Conservation (phyloP, 2,888 invertebrate species). For the Carpatolechia fugitivella region DNA sequence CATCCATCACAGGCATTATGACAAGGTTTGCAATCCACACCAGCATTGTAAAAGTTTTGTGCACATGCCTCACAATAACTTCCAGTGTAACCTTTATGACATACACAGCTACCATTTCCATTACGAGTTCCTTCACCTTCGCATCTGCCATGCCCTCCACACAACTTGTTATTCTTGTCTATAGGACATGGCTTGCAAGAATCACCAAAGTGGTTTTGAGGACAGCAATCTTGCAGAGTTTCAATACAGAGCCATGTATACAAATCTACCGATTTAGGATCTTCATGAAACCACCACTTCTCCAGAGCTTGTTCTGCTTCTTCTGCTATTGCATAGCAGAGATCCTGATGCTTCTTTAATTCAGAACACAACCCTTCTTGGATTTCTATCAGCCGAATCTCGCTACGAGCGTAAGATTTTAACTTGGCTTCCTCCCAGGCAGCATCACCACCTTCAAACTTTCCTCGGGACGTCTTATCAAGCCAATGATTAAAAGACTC, state of each 20-base stretch:
- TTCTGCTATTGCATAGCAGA: slow-evolving; percentile 90
- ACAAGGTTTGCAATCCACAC: slow-evolving; percentile 86
- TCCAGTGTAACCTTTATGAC: slow-evolving; percentile 89
- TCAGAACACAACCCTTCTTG: slow-evolving; percentile 91
- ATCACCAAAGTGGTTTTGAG: slow-evolving; percentile 88
- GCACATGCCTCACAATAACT: slow-evolving; percentile 87
- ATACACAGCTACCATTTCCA: slow-evolving; percentile 94
- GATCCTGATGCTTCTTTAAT: slow-evolving; percentile 83
- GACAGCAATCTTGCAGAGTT: slow-evolving; percentile 89
- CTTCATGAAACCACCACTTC: slow-evolving; percentile 91
- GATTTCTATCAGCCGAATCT: slow-evolving; percentile 94
- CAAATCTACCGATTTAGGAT: slow-evolving; percentile 57
- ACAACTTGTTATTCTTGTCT: slow-evolving; percentile 79
- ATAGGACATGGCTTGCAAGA: slow-evolving; percentile 86
- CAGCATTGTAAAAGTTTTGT: slow-evolving; percentile 82
- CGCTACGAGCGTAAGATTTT: slow-evolving; percentile 90
- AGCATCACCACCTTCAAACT: slow-evolving; percentile 95
- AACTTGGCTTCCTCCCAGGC: slow-evolving; percentile 95
- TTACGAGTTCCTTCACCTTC: slow-evolving; percentile 94
- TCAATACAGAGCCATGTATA: slow-evolving; percentile 88
- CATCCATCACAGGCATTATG: slow-evolving; percentile 90
- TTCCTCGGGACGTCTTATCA: slow-evolving; percentile 88
- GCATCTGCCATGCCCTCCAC: slow-evolving; percentile 87
- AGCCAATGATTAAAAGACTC: slow-evolving; percentile 89
- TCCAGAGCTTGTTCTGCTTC: slow-evolving; percentile 89